Conservation (phyloP, 2,113 vertebrate species). For the Mixornis gularis region DNA sequence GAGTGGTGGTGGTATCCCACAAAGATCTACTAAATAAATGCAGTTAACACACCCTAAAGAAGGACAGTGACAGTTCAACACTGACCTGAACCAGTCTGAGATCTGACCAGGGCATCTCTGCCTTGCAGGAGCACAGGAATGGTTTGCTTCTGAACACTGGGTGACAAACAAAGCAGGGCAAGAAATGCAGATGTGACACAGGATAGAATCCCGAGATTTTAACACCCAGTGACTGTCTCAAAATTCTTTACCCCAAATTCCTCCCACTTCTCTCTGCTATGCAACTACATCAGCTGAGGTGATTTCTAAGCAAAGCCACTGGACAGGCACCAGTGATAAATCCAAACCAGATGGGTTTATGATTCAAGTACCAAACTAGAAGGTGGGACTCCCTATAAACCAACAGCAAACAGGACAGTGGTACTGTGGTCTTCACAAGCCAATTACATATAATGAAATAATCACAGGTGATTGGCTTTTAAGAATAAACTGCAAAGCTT, state of each 20-base stretch:
- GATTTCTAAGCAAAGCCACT: not conserved
- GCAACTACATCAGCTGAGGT: not conserved
- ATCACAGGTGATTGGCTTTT: not conserved
- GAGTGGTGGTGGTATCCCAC: not conserved
- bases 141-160: slow-evolving; percentile 86
- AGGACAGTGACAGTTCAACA: not conserved
- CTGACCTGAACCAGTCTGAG: slow-evolving; percentile 96
- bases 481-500: not conserved
- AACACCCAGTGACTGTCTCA: not conserved
- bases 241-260: not conserved
- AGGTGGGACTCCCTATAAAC: not conserved
- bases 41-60: not conserved
- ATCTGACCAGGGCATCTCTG: slow-evolving; percentile 86
- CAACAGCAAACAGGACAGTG: not conserved
- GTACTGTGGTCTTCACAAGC: not conserved
- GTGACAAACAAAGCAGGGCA: not conserved
- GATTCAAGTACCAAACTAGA: not conserved
- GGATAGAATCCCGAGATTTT: not conserved
- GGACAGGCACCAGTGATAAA: not conserved
- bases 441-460: not conserved
- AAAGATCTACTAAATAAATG: not conserved
- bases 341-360: not conserved
- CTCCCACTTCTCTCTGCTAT: not conserved
- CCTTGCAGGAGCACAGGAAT: slow-evolving; percentile 86
- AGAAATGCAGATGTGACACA: not conserved